A percentile compares a stretch with the other conserved stretches of the same genome.
phyloP scores from a whole-genome alignment of 2,797 vertebrate genomes.

The Paguma larvata region DNA sequence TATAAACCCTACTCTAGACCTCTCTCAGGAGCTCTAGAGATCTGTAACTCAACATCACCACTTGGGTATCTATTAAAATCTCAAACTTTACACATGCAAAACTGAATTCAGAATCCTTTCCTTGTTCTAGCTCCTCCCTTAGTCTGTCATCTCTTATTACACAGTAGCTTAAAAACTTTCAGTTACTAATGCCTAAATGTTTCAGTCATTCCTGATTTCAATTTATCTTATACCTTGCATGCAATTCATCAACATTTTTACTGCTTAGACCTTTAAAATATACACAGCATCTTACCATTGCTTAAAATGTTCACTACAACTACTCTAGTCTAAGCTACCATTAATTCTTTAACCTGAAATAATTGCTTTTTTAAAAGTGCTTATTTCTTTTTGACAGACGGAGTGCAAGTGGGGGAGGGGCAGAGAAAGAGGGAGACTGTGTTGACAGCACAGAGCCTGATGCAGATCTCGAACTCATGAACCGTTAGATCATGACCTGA shows the following conservation, averaged over 20 bases:
- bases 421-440: no score
- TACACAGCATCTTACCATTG: not conserved
- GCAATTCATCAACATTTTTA: not conserved
- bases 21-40: not conserved
- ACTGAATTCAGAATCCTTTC: not conserved
- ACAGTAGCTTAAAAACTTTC: not conserved
- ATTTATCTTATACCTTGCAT: not conserved
- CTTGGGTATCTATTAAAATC: not conserved
- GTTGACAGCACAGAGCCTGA: no score
- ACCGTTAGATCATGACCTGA: no score
- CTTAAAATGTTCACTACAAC: not conserved
- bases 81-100: not conserved
- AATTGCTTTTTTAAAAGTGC: not conserved
- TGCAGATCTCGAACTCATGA: no score
- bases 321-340: not conserved
- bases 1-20: not conserved
- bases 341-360: not conserved
- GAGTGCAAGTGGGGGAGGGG: no score
- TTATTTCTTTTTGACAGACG: no score
- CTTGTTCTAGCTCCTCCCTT: not conserved
- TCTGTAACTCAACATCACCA: not conserved
- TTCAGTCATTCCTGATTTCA: not conserved
- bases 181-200: not conserved
- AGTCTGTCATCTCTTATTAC: not conserved
- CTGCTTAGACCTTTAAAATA: not conserved